phyloP scores from a whole-genome alignment of 1,140 invertebrate genomes.

The Telenomus remus region DNA sequence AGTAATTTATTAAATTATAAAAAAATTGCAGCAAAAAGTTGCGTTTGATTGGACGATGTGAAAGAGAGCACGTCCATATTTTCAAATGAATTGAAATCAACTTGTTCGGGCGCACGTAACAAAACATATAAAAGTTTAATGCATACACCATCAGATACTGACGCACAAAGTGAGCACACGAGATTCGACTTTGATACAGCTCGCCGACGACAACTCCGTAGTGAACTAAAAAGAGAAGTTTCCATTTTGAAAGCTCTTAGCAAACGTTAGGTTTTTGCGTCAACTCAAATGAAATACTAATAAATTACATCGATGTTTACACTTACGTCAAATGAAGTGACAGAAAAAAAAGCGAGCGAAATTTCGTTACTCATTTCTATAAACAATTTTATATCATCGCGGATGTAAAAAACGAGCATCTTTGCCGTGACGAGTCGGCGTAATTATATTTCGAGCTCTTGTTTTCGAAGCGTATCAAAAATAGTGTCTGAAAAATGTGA shows the following conservation, averaged over 20 bases:
- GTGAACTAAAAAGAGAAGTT: conserved; percentile 31
- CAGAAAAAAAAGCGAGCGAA: background rate
- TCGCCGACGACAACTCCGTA: conserved; percentile 24
- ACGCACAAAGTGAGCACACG: conserved; percentile 23
- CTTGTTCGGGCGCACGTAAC: conserved; percentile 6
- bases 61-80: conserved; percentile 20
- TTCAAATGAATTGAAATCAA: conserved; percentile 46
- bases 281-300: conserved; percentile 15
- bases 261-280: conserved; percentile 16
- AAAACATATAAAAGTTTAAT: conserved; percentile 51
- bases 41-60: too few relatives aligned
- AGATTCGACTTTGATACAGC: conserved; percentile 43
- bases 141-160: conserved; percentile 21
- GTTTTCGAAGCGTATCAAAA: too few relatives aligned
- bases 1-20: too few relatives aligned
- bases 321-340: background rate
- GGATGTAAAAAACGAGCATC: too few relatives aligned
- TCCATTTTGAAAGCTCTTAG: conserved; percentile 43
- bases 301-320: conserved; percentile 15
- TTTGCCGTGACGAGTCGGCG: too few relatives aligned
- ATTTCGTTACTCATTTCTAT: too few relatives aligned
- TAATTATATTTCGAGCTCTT: too few relatives aligned
- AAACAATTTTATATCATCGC: too few relatives aligned
- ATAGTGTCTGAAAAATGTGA: too few relatives aligned
- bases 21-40: too few relatives aligned